phyloP scores from a whole-genome alignment of 2,888 invertebrate species.

The Eupithecia subfuscata region DNA sequence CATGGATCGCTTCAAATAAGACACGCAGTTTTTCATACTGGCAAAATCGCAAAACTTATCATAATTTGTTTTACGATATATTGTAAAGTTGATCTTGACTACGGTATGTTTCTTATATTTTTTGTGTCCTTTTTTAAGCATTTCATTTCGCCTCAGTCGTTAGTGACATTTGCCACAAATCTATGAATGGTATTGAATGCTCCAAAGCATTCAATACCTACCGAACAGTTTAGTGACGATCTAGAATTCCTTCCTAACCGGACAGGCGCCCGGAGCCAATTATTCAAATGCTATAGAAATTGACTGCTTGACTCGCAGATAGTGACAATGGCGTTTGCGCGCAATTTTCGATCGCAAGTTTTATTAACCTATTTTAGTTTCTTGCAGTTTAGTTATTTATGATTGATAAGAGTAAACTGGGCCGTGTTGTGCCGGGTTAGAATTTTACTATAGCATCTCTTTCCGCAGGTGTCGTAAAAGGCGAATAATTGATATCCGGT shows the following conservation, averaged over 20 bases:
- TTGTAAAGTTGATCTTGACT: no score
- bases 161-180: background rate
- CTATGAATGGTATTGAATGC: no score
- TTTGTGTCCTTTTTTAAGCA: no score
- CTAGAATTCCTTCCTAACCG: constrained; percentile 28
- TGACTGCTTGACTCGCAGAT: constrained; percentile 19
- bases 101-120: no score
- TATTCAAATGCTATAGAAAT: constrained; percentile 40
- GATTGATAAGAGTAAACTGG: background rate
- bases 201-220: background rate
- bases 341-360: background rate
- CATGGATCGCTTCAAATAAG: background rate
- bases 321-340: constrained; percentile 5
- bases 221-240: constrained; percentile 7
- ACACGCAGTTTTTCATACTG: background rate
- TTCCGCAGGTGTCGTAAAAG: no score
- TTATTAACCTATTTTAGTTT: background rate
- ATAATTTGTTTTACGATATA: no score
- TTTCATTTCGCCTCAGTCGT: no score
- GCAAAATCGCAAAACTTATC: background rate
- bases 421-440: no score
- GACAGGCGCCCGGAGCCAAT: constrained; percentile 38
- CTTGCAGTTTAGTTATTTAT: background rate
- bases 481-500: no score
- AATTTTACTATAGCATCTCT: no score